Evolutionary conservation across 2,888 invertebrate species (phyloP).

Genomic region (Spodoptera picta): DNA sequence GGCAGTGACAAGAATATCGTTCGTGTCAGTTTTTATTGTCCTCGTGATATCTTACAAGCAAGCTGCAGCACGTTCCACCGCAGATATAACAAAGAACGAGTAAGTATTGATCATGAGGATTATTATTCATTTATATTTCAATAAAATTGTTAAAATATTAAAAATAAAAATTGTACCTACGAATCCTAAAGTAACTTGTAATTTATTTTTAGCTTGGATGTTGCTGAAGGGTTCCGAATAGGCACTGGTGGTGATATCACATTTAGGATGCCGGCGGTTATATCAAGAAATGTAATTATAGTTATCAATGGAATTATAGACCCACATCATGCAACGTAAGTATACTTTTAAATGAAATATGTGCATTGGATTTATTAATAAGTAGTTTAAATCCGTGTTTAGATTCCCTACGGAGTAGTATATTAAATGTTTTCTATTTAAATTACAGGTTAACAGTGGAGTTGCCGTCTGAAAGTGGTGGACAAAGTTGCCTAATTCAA

Average conservation of each 20-base stretch:
- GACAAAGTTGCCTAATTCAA: constrained; percentile 42
- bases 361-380: neutral
- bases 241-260: constrained; percentile 6
- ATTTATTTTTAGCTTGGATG: constrained; percentile 33
- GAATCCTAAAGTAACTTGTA: constrained; percentile 13
- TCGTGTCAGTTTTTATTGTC: constrained; percentile 55
- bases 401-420: too few species aligned
- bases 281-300: constrained; percentile 35
- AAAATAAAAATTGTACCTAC: neutral
- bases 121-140: too few species aligned
- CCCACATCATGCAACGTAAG: constrained; percentile 44
- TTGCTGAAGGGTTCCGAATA: constrained; percentile 16
- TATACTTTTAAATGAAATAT: constrained; percentile 6
- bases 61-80: constrained; percentile 59
- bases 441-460: constrained; percentile 50
- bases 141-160: neutral
- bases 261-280: constrained; percentile 43
- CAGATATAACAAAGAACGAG: constrained; percentile 33
- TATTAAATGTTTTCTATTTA: neutral
- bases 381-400: neutral
- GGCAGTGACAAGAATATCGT: constrained; percentile 42
- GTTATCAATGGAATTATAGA: constrained; percentile 51
- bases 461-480: constrained; percentile 30
- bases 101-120: constrained; percentile 32
- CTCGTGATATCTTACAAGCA: constrained; percentile 55